Base-by-base conservation (phyloP, 1,140 invertebrate genomes). In the Bombus vancouverensis region DNA sequence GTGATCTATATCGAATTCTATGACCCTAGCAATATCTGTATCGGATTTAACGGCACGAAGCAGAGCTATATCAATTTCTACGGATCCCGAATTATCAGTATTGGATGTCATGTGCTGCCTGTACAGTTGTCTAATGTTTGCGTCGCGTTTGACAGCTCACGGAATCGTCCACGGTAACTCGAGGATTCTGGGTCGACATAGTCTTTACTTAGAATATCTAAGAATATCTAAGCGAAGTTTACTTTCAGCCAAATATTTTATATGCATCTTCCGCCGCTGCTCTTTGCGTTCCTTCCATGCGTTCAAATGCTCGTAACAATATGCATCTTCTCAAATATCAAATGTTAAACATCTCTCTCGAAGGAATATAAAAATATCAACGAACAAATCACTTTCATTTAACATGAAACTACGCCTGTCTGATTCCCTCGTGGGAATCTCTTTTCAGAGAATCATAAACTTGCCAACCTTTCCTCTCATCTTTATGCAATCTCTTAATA, bases 401-500 rank as follows among this genome's bases (percentile, higher is more conserved):
- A 74, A 74, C 22, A 34, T 34, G 15, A 25, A 53, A 12, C 34
- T 32, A 39, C 34, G 10, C 6, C 57, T n/a, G 25, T 47, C 22
- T 10, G 57, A 81, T 62, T 42, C 22, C 25, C n/a, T 15, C 39
- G 47, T 53, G 77, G 44, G 57, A 77, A n/a, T 44, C 57, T 47
- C 34, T 32, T 53, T 65, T 71, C 77, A 72, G 72, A 81, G 15
- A 18, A 34, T 83, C 78, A 25, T 84, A 87, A 88, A 81, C 86
- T 57, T 44, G 32, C 59, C 59, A 62, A 62, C 42, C 44, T 10
- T 53, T 47, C 32, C 59, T 66, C 53, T 18, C 76, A 42, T 53
- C 37, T 59, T 59, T 34, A 73, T 34, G 44, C 75, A 62, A 75
- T 39, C 79, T 77, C 77, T 77, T 88, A 85, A 89, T 88, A 82